These are phyloP conservation scores for Okapia johnstoni DNA, from an alignment of 2,113 vertebrate genomes.

Conservation along the genomic window DNA sequence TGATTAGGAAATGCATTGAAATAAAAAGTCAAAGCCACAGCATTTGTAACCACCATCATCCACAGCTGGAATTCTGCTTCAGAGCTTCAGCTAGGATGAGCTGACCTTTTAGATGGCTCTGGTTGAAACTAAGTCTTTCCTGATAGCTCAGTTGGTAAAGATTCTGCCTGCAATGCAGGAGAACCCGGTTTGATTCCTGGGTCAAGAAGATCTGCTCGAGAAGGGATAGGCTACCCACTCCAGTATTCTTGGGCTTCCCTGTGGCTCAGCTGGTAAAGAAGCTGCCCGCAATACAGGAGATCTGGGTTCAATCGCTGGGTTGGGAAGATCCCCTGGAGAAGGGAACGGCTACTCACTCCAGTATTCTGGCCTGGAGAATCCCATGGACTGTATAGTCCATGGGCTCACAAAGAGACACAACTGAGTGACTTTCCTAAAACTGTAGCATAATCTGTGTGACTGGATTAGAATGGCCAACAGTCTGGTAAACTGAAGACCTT, in stretches of 20 bases:
- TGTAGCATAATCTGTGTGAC: neutral
- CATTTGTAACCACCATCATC: neutral
- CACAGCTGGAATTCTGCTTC: neutral
- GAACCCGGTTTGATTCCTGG: neutral
- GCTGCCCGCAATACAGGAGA: fast-evolving
- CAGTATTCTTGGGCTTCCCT: neutral
- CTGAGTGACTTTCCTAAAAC: neutral
- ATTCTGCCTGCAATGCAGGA: neutral
- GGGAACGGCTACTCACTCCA: neutral
- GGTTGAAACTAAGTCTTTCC: neutral
- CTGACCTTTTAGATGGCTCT: neutral
- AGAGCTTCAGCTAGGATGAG: neutral
- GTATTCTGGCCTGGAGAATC: neutral
- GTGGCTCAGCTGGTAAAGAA: neutral
- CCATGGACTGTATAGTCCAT: neutral
- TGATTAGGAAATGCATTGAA: neutral
- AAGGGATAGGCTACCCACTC: neutral
- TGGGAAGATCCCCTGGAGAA: neutral
- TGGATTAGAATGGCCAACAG: neutral
- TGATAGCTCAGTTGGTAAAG: neutral
- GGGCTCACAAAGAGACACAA: neutral
- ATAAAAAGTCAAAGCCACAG: neutral
- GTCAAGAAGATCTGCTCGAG: neutral
- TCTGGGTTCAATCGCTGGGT: neutral
- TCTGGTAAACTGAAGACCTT: neutral